These are phyloP conservation scores for Beris chalybata DNA, from an alignment of 2,888 invertebrate genomes.

Conservation along the genomic window DNA sequence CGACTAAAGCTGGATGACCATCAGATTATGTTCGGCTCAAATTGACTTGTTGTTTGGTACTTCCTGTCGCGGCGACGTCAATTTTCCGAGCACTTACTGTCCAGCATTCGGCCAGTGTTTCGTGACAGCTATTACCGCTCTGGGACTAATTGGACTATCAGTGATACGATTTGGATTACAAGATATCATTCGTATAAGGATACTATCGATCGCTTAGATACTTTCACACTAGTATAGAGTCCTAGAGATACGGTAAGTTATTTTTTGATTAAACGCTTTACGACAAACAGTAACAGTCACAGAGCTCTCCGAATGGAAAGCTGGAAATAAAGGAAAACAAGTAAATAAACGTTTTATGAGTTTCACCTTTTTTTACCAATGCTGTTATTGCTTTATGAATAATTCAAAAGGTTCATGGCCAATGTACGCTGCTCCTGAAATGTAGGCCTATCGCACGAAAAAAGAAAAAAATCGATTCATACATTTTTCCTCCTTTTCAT, in stretches of 20 bases:
- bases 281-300: slow-evolving; percentile 25
- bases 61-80: slow-evolving; percentile 23
- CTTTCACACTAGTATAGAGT: no score
- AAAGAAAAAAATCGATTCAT: background rate
- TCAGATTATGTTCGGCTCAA: slow-evolving; percentile 32
- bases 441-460: background rate
- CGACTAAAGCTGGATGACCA: slow-evolving; percentile 15
- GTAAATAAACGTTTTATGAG: slow-evolving; percentile 13
- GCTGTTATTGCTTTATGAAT: slow-evolving; percentile 35
- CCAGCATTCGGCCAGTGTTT: no score
- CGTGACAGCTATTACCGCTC: no score
- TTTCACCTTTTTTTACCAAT: slow-evolving; percentile 23
- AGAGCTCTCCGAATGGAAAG: slow-evolving; percentile 11
- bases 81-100: no score
- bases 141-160: no score
- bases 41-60: slow-evolving; percentile 34
- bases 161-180: no score
- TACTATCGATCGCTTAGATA: no score
- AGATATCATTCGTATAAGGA: no score
- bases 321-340: slow-evolving; percentile 9
- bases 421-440: background rate
- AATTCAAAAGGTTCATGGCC: slow-evolving; percentile 30
- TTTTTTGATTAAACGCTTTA: background rate
- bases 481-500: slow-evolving; percentile 10
- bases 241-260: no score